phyloP scores from a whole-genome alignment of 64 coral and sea anemone species.

The Stylophora pistillata region DNA sequence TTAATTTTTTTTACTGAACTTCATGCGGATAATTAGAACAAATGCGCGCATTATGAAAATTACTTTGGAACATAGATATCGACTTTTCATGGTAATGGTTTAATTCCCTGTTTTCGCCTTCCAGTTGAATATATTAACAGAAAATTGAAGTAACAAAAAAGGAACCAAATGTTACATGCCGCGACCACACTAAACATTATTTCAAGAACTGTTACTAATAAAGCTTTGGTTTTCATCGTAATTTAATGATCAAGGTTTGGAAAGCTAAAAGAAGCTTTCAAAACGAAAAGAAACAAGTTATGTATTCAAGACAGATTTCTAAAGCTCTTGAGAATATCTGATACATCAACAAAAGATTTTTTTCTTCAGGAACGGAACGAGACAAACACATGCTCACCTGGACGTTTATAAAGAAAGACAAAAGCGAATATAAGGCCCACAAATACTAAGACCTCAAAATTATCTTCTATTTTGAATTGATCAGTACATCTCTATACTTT shows the following conservation, averaged over 20 bases:
- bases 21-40: no score
- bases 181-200: no score
- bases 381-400: constrained; percentile 2
- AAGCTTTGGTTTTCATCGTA: background rate
- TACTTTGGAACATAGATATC: no score
- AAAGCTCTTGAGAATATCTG: background rate
- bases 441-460: background rate
- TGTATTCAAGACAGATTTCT: background rate
- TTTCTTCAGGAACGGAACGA: background rate
- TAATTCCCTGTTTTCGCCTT: no score
- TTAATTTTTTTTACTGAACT: no score
- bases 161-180: no score
- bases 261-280: background rate
- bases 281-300: background rate
- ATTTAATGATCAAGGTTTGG: background rate
- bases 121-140: no score
- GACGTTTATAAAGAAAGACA: background rate
- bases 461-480: background rate
- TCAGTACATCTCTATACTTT: background rate
- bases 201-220: background rate
- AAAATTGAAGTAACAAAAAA: no score
- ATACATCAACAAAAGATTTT: constrained; percentile 15
- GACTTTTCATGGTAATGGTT: no score
- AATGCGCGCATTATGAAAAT: no score
- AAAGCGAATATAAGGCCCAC: constrained; percentile 14